Evolutionary conservation across 2,113 vertebrate genomes (phyloP).

Genomic region (Prolemur simus): DNA sequence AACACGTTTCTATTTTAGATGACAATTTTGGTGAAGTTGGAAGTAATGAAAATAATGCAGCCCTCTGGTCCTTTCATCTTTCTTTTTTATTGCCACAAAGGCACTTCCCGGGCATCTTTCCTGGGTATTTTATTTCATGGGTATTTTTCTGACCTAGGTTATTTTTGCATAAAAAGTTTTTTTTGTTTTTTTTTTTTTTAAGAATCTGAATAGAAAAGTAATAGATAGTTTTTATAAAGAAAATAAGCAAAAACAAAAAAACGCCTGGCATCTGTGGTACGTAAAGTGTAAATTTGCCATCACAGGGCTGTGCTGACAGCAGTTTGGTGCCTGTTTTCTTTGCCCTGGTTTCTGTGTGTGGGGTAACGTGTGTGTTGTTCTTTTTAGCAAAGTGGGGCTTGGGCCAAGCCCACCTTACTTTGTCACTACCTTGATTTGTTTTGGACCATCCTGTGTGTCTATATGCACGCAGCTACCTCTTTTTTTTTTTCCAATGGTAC

Average conservation of each 20-base stretch:
- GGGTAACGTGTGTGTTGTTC: background rate
- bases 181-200: no score
- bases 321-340: background rate
- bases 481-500: background rate
- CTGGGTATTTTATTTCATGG: background rate
- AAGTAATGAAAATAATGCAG: background rate
- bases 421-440: accelerated
- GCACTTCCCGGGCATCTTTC: background rate
- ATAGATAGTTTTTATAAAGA: background rate
- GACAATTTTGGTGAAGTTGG: background rate
- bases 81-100: background rate
- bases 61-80: background rate
- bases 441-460: background rate
- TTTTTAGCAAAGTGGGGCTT: background rate
- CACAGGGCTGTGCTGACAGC: accelerated
- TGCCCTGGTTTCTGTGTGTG: background rate
- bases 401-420: no score
- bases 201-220: background rate
- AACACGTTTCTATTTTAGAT: background rate
- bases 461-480: background rate
- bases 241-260: background rate
- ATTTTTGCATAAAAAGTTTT: background rate
- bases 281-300: background rate
- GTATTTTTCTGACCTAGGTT: background rate
- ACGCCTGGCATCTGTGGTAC: background rate